phyloP scores from a whole-genome alignment of 2,113 vertebrate genomes.

The Ciconia boyciana region DNA sequence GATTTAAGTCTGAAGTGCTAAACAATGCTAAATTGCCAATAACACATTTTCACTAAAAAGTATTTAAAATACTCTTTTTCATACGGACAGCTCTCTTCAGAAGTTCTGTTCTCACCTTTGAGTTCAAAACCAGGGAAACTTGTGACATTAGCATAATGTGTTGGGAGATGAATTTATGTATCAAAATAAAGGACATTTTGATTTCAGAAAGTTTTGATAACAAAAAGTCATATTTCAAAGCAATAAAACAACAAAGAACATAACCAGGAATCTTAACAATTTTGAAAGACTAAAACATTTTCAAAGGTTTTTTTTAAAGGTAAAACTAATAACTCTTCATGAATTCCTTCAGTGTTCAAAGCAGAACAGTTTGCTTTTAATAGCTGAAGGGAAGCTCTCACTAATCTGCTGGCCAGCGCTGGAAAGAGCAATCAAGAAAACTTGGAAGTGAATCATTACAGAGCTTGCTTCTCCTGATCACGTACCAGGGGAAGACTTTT shows the following conservation, averaged over 20 bases:
- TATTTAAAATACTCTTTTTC: not conserved
- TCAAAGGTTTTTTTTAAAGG: not conserved
- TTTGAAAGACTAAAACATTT: not conserved
- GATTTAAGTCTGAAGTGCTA: conserved; percentile 25
- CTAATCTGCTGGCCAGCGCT: not conserved
- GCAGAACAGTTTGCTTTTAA: not conserved
- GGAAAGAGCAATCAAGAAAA: not conserved
- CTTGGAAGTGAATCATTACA: not conserved
- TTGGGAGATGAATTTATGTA: not conserved
- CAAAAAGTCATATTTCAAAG: not conserved
- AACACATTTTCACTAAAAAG: conserved; percentile 14
- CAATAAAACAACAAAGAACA: not conserved
- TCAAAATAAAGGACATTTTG: not conserved
- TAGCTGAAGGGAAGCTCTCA: not conserved
- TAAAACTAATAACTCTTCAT: not conserved
- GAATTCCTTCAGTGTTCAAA: not conserved
- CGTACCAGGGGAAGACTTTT: not conserved
- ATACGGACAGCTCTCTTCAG: not conserved
- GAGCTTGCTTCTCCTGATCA: not conserved
- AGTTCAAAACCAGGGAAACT: not conserved
- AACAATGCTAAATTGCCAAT: conserved; percentile 16
- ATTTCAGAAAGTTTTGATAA: not conserved
- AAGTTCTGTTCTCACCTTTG: conserved; percentile 19
- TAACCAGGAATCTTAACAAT: not conserved
- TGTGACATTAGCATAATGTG: not conserved